Conservation (phyloP, 2,113 vertebrate species). For the Acrocephalus arundinaceus region DNA sequence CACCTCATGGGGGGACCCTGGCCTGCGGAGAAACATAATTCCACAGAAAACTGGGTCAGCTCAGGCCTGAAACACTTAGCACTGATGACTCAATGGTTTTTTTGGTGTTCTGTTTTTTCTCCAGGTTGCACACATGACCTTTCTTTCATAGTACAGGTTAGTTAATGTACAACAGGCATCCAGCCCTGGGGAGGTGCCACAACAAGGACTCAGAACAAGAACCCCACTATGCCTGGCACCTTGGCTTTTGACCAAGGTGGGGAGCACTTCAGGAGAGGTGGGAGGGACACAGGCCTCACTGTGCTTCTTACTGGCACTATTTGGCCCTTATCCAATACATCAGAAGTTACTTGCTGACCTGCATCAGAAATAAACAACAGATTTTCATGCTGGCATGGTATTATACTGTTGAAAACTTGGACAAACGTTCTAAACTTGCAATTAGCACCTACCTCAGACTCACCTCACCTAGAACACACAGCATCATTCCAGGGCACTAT, state of each 20-base stretch:
- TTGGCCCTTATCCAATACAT: not conserved
- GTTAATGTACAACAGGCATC: slow-evolving; percentile 38
- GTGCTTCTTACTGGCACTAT: not conserved
- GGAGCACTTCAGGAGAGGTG: not conserved
- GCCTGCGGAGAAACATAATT: not conserved
- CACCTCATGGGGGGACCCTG: not conserved
- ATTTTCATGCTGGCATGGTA: not conserved
- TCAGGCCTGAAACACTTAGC: not conserved
- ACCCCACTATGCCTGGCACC: not conserved
- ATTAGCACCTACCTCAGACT: not conserved
- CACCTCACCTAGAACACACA: not conserved
- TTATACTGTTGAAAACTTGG: not conserved
- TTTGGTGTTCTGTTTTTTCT: not conserved
- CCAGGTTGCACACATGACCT: not conserved
- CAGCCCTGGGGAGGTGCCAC: not conserved
- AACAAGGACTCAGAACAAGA: not conserved
- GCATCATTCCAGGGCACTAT: not conserved
- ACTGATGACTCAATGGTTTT: not conserved
- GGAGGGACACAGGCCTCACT: not conserved
- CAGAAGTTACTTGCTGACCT: not conserved
- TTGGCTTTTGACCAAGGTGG: not conserved
- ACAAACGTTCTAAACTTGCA: not conserved
- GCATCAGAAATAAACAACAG: not conserved
- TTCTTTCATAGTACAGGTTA: slow-evolving; percentile 16
- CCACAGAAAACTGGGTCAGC: slow-evolving; percentile 26